Percentiles rank a stretch among this genome's conserved stretches.
phyloP scores from a whole-genome alignment of 2,113 vertebrate species.

The Burhinus oedicnemus region DNA sequence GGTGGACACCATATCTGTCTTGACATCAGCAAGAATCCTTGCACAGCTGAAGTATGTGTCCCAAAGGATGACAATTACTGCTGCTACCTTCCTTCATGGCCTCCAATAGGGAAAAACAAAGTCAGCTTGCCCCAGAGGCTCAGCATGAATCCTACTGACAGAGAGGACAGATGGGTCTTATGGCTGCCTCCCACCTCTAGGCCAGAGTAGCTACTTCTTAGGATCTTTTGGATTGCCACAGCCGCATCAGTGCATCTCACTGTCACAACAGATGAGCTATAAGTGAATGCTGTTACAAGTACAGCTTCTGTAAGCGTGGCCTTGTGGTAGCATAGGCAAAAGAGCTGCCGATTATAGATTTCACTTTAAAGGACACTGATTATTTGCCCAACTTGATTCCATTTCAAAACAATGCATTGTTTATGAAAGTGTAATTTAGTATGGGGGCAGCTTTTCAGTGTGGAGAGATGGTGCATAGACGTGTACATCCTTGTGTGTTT shows the following conservation, averaged over 20 bases:
- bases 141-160: background rate
- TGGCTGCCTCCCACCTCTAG: background rate
- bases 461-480: background rate
- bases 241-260: background rate
- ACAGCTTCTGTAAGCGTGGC: background rate
- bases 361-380: background rate
- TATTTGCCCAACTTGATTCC: background rate
- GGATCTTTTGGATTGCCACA: background rate
- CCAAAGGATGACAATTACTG: background rate
- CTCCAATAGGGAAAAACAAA: background rate
- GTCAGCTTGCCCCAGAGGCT: background rate
- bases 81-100: background rate
- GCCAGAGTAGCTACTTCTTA: background rate
- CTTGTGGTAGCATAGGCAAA: background rate
- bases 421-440: background rate
- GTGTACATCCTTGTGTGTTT: fast-evolving
- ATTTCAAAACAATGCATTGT: background rate
- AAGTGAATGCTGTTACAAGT: background rate
- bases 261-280: background rate
- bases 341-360: background rate
- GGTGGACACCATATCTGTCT: background rate
- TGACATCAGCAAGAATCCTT: background rate
- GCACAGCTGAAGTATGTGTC: background rate
- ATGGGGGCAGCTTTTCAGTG: background rate
- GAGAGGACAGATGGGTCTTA: background rate